These are phyloP conservation scores for Lophius piscatorius DNA, from an alignment of 2,113 vertebrate genomes.

Conservation along the genomic window DNA sequence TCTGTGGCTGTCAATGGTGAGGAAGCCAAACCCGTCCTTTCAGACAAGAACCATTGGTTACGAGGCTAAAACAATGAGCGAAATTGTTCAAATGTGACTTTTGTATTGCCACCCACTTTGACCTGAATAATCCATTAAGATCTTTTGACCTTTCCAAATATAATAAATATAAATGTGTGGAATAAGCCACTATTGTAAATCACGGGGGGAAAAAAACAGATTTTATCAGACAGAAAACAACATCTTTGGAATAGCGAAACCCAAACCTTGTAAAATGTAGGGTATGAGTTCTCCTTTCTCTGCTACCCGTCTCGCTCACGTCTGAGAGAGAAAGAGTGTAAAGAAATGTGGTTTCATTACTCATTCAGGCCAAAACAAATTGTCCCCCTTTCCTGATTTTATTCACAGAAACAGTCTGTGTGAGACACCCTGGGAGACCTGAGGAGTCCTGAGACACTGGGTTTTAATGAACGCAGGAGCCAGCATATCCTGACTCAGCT, in stretches of 20 bases:
- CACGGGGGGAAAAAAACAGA: slow-evolving; percentile 24
- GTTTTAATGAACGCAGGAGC: slow-evolving; percentile 62
- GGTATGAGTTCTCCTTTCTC: slow-evolving; percentile 25
- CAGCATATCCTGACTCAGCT: slow-evolving; percentile 61
- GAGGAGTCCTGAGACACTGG: slow-evolving; percentile 40
- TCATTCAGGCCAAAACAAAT: slow-evolving; percentile 63
- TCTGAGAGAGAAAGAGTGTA: too few relatives aligned
- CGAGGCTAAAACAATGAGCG: slow-evolving; percentile 18
- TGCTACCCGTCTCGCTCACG: neutral
- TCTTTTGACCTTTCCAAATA: slow-evolving; percentile 30
- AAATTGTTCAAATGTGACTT: slow-evolving; percentile 23
- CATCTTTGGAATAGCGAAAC: slow-evolving; percentile 28
- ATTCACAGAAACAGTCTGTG: slow-evolving; percentile 47
- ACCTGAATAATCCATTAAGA: slow-evolving; percentile 21
- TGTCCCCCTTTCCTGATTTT: slow-evolving; percentile 44
- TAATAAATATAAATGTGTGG: too few relatives aligned
- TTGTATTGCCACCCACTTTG: slow-evolving; percentile 46
- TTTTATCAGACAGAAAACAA: slow-evolving; percentile 25
- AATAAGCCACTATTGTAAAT: slow-evolving; percentile 40
- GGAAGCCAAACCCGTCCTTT: slow-evolving; percentile 33
- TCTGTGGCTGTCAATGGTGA: slow-evolving; percentile 27
- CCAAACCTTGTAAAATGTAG: slow-evolving; percentile 43
- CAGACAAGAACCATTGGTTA: slow-evolving; percentile 31
- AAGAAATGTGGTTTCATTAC: slow-evolving; percentile 67
- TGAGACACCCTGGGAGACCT: slow-evolving; percentile 66